Evolutionary conservation across 2,888 invertebrate genomes (phyloP).

Genomic region (Ormyrus pomaceus): DNA sequence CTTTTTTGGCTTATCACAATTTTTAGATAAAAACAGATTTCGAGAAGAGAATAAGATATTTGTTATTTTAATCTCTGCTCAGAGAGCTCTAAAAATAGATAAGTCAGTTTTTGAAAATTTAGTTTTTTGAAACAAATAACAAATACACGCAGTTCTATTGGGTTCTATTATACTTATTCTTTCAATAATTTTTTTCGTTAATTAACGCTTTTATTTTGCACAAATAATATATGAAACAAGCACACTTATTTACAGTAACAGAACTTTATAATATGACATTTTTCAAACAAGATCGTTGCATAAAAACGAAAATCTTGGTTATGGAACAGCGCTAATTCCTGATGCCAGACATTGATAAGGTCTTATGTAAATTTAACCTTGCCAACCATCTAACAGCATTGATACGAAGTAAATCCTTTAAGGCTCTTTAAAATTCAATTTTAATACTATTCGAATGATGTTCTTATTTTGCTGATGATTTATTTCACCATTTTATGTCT

Average conservation of each 20-base stretch:
- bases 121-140: slow-evolving; percentile 34
- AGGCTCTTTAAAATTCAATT: slow-evolving; percentile 32
- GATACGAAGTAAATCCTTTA: slow-evolving; percentile 33
- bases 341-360: slow-evolving; percentile 62
- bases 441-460: slow-evolving; percentile 23
- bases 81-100: slow-evolving; percentile 6
- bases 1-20: slow-evolving; percentile 29
- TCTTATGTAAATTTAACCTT: slow-evolving; percentile 50
- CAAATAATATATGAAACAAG: slow-evolving; percentile 34
- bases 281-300: slow-evolving; percentile 28
- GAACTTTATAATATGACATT: slow-evolving; percentile 16
- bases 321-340: slow-evolving; percentile 70
- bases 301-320: slow-evolving; percentile 59
- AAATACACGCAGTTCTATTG: slow-evolving; percentile 36
- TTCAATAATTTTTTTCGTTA: slow-evolving; percentile 36
- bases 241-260: slow-evolving; percentile 44
- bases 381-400: slow-evolving; percentile 32
- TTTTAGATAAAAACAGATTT: background rate
- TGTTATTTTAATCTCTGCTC: background rate
- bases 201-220: slow-evolving; percentile 31
- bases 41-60: background rate
- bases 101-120: slow-evolving; percentile 26
- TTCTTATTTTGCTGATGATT: slow-evolving; percentile 49
- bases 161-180: slow-evolving; percentile 19
- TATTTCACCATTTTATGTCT: slow-evolving; percentile 19